Evolutionary conservation across 2,113 vertebrate genomes (phyloP).

Genomic region (Rhinoderma darwinii): DNA sequence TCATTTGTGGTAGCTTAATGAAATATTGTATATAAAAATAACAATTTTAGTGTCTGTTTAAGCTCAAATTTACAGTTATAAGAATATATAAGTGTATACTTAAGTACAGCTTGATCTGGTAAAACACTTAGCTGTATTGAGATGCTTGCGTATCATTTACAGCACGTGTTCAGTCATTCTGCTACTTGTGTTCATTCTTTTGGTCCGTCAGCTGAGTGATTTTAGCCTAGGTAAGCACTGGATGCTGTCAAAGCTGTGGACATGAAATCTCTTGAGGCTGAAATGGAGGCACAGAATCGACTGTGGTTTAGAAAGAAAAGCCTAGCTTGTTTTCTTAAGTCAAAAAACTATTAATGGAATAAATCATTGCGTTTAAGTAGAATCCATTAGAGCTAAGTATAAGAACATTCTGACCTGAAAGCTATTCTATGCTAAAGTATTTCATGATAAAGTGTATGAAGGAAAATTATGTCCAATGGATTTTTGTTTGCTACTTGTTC

Average conservation of each 20-base stretch:
- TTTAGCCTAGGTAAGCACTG: conserved; percentile 65
- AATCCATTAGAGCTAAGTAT: conserved; percentile 48
- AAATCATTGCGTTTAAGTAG: conserved; percentile 59
- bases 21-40: conserved; percentile 27
- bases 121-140: conserved; percentile 65
- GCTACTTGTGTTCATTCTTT: conserved; percentile 65
- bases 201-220: conserved; percentile 68
- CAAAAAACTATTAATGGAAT: conserved; percentile 55
- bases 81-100: conserved; percentile 39
- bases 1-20: conserved; percentile 27
- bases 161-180: conserved; percentile 55
- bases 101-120: conserved; percentile 60
- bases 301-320: conserved; percentile 61
- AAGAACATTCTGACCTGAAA: conserved; percentile 9
- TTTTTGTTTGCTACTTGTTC: background rate
- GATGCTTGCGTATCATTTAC: conserved; percentile 65
- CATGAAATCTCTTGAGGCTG: conserved; percentile 54
- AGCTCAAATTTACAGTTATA: conserved; percentile 26
- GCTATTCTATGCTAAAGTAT: background rate
- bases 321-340: conserved; percentile 14
- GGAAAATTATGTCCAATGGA: background rate
- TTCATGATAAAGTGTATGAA: background rate
- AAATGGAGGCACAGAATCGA: background rate
- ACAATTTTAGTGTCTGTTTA: conserved; percentile 19
- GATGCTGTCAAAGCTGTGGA: conserved; percentile 60